Evolutionary conservation across 2,888 invertebrate genomes (phyloP).

Genomic region (Brachynemurus nebulosus): DNA sequence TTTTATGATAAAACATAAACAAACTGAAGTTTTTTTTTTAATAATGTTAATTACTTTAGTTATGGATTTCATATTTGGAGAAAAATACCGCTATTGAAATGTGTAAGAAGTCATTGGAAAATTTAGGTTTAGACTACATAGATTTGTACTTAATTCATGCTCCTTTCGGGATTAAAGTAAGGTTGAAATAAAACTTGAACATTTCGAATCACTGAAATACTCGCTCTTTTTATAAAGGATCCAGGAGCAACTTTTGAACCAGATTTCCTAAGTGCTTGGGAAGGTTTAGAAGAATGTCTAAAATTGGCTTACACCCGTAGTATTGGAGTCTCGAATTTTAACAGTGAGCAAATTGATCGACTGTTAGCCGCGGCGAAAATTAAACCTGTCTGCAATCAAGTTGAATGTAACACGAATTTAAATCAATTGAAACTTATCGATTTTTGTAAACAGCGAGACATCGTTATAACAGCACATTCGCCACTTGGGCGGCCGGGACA

Average conservation of each 20-base stretch:
- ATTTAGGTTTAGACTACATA: conserved; percentile 37
- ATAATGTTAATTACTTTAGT: too few species aligned
- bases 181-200: too few species aligned
- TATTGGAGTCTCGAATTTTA: conserved; percentile 67
- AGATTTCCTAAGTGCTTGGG: too few species aligned
- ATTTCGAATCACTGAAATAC: too few species aligned
- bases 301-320: conserved; percentile 45
- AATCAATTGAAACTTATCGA: conserved; percentile 53
- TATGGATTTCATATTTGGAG: conserved; percentile 83
- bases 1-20: too few species aligned
- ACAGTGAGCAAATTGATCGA: conserved; percentile 49
- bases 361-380: conserved; percentile 41
- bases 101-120: conserved; percentile 30
- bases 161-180: too few species aligned
- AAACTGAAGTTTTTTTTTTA: too few species aligned
- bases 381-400: conserved; percentile 48
- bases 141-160: conserved; percentile 42
- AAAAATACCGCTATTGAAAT: conserved; percentile 37
- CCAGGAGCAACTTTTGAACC: too few species aligned
- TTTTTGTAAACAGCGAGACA: conserved; percentile 46
- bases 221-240: too few species aligned
- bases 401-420: conserved; percentile 46
- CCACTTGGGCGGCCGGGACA: conserved; percentile 65
- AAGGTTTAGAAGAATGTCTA: conserved; percentile 51
- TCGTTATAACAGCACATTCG: conserved; percentile 62